Evolutionary conservation across 2,888 invertebrate species (phyloP).

Genomic region (Orthosia gothica): DNA sequence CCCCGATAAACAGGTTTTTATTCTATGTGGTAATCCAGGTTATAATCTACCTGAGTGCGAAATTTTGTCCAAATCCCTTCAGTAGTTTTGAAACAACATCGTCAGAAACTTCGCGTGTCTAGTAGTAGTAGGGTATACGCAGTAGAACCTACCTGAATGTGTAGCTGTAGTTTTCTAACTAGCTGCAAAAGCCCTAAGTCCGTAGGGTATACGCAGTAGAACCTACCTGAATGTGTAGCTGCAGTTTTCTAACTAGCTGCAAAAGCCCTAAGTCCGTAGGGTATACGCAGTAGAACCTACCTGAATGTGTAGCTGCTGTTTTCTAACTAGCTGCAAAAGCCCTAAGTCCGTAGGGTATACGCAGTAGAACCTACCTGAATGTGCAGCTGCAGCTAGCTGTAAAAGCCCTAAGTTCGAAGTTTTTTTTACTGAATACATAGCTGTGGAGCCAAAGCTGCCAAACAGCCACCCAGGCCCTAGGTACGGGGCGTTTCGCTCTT

Average conservation of each 20-base stretch:
- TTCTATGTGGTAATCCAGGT: too few relatives aligned
- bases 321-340: neutral
- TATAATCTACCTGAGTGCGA: too few relatives aligned
- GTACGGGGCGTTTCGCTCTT: too few relatives aligned
- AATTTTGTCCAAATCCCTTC: too few relatives aligned
- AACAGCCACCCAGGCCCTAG: neutral
- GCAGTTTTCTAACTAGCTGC: neutral
- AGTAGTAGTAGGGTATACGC: too few relatives aligned
- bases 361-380: neutral
- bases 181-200: neutral
- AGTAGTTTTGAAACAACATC: too few relatives aligned
- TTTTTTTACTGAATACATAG: neutral
- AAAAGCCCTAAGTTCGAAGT: neutral
- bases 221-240: too few relatives aligned
- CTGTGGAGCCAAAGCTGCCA: neutral
- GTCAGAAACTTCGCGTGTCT: too few relatives aligned
- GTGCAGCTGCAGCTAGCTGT: neutral
- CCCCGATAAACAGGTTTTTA: too few relatives aligned
- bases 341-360: neutral
- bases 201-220: neutral
- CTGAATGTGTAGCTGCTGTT: neutral
- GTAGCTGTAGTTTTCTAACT: neutral
- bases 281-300: neutral
- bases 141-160: neutral
- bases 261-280: neutral